A percentile compares a stretch with the other conserved stretches of the same genome.
Conservation (phyloP, 2,888 invertebrate genomes). For the Ornithoptera alexandrae region DNA sequence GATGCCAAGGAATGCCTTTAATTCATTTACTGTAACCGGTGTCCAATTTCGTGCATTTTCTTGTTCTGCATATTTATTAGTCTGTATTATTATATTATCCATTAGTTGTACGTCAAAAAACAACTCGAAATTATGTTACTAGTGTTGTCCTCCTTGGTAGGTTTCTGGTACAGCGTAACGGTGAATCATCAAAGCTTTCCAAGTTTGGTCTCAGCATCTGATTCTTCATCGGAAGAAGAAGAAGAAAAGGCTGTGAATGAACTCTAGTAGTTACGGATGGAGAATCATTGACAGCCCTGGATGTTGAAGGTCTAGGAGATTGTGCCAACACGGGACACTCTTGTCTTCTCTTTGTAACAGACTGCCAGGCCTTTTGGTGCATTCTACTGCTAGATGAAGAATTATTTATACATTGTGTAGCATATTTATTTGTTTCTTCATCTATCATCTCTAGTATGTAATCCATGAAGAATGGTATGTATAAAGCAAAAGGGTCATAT, state of each 20-base stretch:
- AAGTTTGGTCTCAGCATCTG: conserved; percentile 27
- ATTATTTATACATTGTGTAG: no score
- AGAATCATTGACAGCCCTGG: conserved; percentile 28
- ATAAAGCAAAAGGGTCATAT: no score
- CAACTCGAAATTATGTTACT: conserved; percentile 26
- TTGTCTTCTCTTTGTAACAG: no score
- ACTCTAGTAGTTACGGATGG: conserved; percentile 26
- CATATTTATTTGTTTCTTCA: no score
- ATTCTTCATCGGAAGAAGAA: conserved; percentile 31
- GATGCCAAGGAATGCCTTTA: conserved; percentile 34
- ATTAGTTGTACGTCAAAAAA: conserved; percentile 25
- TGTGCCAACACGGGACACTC: conserved; percentile 12
- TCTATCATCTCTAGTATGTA: no score
- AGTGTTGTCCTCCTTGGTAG: conserved; percentile 29
- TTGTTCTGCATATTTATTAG: conserved; percentile 6
- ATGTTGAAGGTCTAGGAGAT: conserved; percentile 12
- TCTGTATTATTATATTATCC: conserved; percentile 7
- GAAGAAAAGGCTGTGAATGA: conserved; percentile 31
- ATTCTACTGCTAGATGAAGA: no score
- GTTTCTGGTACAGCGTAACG: conserved; percentile 30
- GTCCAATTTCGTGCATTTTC: conserved; percentile 2
- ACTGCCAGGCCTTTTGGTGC: no score
- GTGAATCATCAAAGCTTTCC: conserved; percentile 23
- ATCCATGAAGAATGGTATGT: no score
- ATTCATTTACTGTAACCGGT: conserved; percentile 19